phyloP scores from a whole-genome alignment of 2,113 vertebrate genomes.

The Anolis carolinensis region DNA sequence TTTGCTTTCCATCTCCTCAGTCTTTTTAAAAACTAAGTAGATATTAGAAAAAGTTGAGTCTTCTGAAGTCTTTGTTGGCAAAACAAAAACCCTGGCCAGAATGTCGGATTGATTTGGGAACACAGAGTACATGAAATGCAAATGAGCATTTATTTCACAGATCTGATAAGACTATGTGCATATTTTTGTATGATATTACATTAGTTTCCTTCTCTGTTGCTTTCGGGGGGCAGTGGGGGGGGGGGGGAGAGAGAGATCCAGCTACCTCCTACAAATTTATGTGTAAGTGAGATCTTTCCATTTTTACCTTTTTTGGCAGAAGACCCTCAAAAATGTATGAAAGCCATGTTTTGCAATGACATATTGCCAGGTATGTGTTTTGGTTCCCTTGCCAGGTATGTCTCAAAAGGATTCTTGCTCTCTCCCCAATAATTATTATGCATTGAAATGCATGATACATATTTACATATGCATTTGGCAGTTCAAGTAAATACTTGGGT shows the following conservation, averaged over 20 bases:
- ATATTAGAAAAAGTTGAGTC: background rate
- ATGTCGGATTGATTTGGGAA: background rate
- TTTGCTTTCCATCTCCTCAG: background rate
- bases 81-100: background rate
- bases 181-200: background rate
- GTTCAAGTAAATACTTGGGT: conserved; percentile 61
- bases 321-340: accelerated
- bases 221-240: background rate
- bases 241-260: background rate
- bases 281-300: background rate
- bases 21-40: too few species aligned
- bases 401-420: conserved; percentile 26
- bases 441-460: conserved; percentile 51
- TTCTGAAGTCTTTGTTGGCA: background rate
- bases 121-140: too few species aligned
- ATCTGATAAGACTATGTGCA: background rate
- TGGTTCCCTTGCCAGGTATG: conserved; percentile 4
- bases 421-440: conserved; percentile 39
- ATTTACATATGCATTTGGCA: conserved; percentile 61
- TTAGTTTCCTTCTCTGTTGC: background rate
- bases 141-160: background rate
- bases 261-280: background rate
- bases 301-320: background rate
- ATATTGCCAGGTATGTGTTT: background rate
- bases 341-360: background rate